Evolutionary conservation across 2,113 vertebrate species (phyloP).

Genomic region (Sarotherodon lohbergeri): DNA sequence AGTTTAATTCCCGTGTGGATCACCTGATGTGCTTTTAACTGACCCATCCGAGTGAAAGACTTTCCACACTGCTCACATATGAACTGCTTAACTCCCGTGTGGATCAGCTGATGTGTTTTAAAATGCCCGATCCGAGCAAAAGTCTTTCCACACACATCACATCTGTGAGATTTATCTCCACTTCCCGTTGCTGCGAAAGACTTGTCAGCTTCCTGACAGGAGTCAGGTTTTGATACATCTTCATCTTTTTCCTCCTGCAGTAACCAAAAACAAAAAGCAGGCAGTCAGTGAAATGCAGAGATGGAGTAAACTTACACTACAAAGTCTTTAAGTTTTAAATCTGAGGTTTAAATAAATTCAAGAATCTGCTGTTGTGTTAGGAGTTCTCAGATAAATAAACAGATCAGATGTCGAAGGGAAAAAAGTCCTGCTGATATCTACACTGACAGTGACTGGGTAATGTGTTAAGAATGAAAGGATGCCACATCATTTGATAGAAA

Average conservation of each 20-base stretch:
- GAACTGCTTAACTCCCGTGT: not conserved
- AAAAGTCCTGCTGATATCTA: not conserved
- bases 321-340: not conserved
- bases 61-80: not conserved
- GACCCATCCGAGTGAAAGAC: not conserved
- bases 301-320: not conserved
- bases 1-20: not conserved
- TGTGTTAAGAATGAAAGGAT: not conserved
- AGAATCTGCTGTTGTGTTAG: not conserved
- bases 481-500: not conserved
- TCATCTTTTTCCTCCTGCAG: not conserved
- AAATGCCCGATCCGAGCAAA: not conserved
- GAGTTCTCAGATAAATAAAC: not conserved
- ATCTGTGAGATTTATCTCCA: not conserved
- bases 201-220: not conserved
- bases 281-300: not conserved
- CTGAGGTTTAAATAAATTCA: not conserved
- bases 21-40: not conserved
- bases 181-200: not conserved
- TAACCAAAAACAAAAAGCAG: not conserved
- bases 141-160: not conserved
- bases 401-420: not conserved
- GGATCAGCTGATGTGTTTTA: not conserved
- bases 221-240: not conserved
- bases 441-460: not conserved